These are phyloP conservation scores for Climacteris rufus DNA, from an alignment of 2,113 vertebrate genomes.

Conservation along the genomic window DNA sequence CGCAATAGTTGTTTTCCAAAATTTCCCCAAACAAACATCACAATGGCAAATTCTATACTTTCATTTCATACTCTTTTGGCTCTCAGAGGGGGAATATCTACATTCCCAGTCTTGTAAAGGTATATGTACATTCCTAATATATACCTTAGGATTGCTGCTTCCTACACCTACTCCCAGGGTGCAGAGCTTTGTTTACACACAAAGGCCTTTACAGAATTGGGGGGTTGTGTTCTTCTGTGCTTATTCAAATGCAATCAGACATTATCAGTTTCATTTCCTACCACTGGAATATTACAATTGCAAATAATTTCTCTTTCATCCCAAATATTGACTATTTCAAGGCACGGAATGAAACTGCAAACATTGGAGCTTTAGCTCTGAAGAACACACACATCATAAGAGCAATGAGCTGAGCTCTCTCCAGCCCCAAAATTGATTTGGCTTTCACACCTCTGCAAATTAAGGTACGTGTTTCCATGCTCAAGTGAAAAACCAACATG, in stretches of 20 bases:
- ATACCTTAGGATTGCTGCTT: not conserved
- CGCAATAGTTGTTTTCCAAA: slow-evolving; percentile 24
- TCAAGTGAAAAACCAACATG: slow-evolving; percentile 21
- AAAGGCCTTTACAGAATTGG: not conserved
- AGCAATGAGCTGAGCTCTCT: not conserved
- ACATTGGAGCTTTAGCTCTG: not conserved
- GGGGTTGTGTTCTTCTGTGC: not conserved
- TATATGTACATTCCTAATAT: not conserved
- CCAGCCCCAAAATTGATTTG: slow-evolving; percentile 23
- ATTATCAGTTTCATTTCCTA: slow-evolving; percentile 18
- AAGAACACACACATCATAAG: not conserved
- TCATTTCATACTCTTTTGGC: not conserved
- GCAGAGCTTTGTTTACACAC: not conserved
- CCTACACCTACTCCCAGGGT: not conserved
- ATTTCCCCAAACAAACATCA: not conserved
- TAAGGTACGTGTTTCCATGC: slow-evolving; percentile 6
- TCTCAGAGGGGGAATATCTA: not conserved
- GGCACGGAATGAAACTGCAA: not conserved
- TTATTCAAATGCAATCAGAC: slow-evolving; percentile 15
- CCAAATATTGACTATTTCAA: slow-evolving; percentile 26
- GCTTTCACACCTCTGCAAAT: slow-evolving; percentile 36
- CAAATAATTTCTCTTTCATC: slow-evolving; percentile 34
- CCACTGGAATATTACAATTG: not conserved
- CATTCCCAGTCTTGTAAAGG: not conserved
- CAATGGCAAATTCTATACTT: not conserved